Conservation (phyloP, 2,797 vertebrate genomes). For the Gymnocypris eckloni region DNA sequence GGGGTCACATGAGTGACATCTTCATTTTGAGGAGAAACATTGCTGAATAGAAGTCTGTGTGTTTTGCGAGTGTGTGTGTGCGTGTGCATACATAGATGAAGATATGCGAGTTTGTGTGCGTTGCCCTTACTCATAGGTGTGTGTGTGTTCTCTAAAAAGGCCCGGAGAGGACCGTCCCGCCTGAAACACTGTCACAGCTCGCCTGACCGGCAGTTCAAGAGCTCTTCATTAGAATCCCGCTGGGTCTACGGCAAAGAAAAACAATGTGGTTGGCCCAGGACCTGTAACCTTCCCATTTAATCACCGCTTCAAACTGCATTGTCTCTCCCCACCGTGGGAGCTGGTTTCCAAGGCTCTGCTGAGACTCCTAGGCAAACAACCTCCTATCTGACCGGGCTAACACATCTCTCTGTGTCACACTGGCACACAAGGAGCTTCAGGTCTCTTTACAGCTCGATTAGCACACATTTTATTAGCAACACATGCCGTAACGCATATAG, state of each 20-base stretch:
- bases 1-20: conserved; percentile 84
- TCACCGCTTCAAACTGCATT: conserved; percentile 75
- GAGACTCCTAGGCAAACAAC: conserved; percentile 68
- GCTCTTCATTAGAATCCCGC: conserved; percentile 86
- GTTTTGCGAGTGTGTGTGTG: conserved; percentile 27
- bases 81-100: conserved; percentile 15
- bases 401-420: conserved; percentile 56
- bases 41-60: conserved; percentile 57
- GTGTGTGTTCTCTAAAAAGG: conserved; percentile 63
- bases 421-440: conserved; percentile 46
- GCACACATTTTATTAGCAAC: conserved; percentile 25
- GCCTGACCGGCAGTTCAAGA: conserved; percentile 83
- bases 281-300: conserved; percentile 82
- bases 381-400: conserved; percentile 67
- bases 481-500: conserved; percentile 25
- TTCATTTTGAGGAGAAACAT: conserved; percentile 83
- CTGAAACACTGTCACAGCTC: conserved; percentile 87
- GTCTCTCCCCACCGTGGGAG: conserved; percentile 71
- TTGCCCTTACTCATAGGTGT: conserved; percentile 21
- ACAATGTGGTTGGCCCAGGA: conserved; percentile 74
- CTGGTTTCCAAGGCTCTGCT: conserved; percentile 70
- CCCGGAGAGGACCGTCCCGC: conserved; percentile 70
- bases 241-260: conserved; percentile 76
- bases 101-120: conserved; percentile 32
- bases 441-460: conserved; percentile 30